These are phyloP conservation scores for Odiellus spinosus DNA, from an alignment of 2,888 invertebrate genomes.

Conservation along the genomic window DNA sequence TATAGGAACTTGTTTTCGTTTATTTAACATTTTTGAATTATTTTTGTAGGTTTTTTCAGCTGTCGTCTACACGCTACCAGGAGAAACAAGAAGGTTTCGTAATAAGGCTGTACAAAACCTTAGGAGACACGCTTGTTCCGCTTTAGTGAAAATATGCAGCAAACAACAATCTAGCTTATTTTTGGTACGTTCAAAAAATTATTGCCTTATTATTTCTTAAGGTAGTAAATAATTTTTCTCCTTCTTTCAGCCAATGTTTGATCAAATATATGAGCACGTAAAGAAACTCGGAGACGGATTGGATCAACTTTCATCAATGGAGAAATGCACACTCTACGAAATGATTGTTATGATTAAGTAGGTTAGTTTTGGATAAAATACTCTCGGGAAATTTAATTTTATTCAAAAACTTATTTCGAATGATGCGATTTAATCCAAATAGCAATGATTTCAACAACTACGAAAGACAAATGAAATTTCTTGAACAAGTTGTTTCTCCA, in stretches of 20 bases:
- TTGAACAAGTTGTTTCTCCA: slow-evolving; percentile 51
- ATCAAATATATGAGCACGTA: slow-evolving; percentile 60
- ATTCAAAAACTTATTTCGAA: slow-evolving; percentile 39
- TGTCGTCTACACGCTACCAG: slow-evolving; percentile 52
- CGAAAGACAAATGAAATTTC: slow-evolving; percentile 41
- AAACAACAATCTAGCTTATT: slow-evolving; percentile 69
- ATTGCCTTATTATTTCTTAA: too few species aligned
- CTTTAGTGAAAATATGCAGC: slow-evolving; percentile 67
- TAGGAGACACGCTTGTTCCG: slow-evolving; percentile 69
- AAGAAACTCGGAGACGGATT: slow-evolving; percentile 49
- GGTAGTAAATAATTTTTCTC: too few species aligned
- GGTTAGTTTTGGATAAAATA: slow-evolving; percentile 2
- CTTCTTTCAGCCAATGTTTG: slow-evolving; percentile 50
- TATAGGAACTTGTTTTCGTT: too few species aligned
- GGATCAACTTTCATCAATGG: slow-evolving; percentile 54
- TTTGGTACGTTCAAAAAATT: slow-evolving; percentile 32
- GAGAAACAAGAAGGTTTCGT: slow-evolving; percentile 47
- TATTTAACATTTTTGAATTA: too few species aligned
- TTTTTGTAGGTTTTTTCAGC: slow-evolving; percentile 72
- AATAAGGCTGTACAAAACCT: slow-evolving; percentile 65
- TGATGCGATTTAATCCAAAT: too few species aligned
- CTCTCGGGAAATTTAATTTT: slow-evolving; percentile 34
- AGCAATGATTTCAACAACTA: slow-evolving; percentile 66
- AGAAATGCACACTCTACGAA: slow-evolving; percentile 55
- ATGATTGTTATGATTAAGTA: slow-evolving; percentile 30